Evolutionary conservation across 2,888 invertebrate genomes (phyloP).

Genomic region (Zygaena filipendulae): DNA sequence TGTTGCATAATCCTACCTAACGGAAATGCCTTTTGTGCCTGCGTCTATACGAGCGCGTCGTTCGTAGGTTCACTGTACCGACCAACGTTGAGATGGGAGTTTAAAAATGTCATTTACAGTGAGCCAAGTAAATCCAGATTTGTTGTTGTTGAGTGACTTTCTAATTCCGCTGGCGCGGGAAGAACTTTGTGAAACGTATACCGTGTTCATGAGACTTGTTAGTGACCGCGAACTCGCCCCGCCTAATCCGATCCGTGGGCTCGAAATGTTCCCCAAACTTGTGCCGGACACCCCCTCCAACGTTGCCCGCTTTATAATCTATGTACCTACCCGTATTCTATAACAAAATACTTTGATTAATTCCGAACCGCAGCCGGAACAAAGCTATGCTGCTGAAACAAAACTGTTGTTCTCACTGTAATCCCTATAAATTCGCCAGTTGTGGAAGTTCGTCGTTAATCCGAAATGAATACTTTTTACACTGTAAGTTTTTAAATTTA

Average conservation of each 20-base stretch:
- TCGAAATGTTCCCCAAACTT: constrained; percentile 50
- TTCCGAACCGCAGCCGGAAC: constrained; percentile 51
- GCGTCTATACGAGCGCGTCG: constrained; percentile 33
- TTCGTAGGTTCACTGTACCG: constrained; percentile 30
- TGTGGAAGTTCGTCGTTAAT: no score
- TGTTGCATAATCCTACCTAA: constrained; percentile 50
- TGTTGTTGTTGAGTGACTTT: constrained; percentile 56
- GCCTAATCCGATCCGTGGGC: constrained; percentile 55
- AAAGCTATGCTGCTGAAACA: constrained; percentile 54
- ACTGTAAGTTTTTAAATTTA: no score
- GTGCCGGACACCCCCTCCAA: constrained; percentile 28
- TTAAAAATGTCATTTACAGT: constrained; percentile 57
- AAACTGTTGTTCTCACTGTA: constrained; percentile 54
- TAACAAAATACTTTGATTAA: constrained; percentile 62
- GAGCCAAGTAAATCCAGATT: constrained; percentile 56
- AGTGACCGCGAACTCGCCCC: constrained; percentile 50
- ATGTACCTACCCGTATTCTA: no score
- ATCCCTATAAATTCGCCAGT: no score
- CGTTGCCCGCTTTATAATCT: constrained; percentile 44
- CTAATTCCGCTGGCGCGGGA: constrained; percentile 48
- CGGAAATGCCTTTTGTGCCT: constrained; percentile 27
- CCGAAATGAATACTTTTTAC: no score
- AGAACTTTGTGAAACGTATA: constrained; percentile 65
- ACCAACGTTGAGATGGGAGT: constrained; percentile 30
- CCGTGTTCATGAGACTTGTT: constrained; percentile 55